Percentiles rank a stretch among this genome's conserved stretches.
These are phyloP conservation scores for Oligia latruncula DNA, from an alignment of 2,888 invertebrate species.

Conservation along the genomic window DNA sequence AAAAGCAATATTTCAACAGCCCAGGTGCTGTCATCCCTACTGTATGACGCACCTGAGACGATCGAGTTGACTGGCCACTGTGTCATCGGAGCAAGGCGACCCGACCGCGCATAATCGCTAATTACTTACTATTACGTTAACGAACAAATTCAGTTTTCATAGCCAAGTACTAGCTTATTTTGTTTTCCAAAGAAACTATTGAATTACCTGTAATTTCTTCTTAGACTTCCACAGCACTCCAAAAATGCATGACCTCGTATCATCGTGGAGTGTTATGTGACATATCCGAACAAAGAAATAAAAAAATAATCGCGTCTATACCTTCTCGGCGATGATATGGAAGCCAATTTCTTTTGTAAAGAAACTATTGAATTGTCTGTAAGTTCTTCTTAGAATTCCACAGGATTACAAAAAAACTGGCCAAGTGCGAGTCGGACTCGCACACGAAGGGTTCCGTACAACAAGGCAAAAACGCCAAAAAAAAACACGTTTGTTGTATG, in stretches of 20 bases:
- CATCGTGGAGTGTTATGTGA: not conserved
- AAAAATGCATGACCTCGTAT: not conserved
- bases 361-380: not conserved
- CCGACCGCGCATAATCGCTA: conserved; percentile 71
- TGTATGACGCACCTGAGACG: conserved; percentile 64
- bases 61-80: conserved; percentile 77
- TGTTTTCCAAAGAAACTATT: not conserved
- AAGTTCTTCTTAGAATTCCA: not conserved
- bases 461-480: no score
- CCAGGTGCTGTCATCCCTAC: conserved; percentile 72
- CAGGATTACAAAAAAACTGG: not conserved
- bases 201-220: not conserved
- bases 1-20: not conserved
- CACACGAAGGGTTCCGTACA: no score
- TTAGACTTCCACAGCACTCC: no score
- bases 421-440: no score
- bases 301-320: not conserved
- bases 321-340: no score
- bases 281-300: not conserved
- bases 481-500: no score
- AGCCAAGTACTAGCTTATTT: conserved; percentile 15
- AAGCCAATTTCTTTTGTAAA: conserved; percentile 10
- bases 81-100: conserved; percentile 82
- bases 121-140: conserved; percentile 66
- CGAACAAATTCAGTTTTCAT: conserved; percentile 51